These are phyloP conservation scores for Montipora capitata DNA, from an alignment of 92 coral and sea anemone species.

Conservation along the genomic window DNA sequence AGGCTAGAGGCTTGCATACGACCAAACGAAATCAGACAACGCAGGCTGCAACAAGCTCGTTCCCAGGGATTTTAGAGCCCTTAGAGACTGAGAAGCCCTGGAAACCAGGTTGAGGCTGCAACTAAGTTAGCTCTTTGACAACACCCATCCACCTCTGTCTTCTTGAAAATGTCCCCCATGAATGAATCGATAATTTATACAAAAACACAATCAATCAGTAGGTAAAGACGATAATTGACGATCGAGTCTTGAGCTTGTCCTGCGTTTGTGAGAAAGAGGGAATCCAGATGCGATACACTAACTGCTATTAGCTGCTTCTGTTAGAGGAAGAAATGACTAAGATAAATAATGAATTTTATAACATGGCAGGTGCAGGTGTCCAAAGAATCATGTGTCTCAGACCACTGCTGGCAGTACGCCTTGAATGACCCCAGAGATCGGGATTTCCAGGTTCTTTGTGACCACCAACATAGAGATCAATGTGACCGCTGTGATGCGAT, in stretches of 20 bases:
- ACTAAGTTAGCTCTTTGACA: background rate
- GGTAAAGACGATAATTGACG: background rate
- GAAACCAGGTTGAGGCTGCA: background rate
- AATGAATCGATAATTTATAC: background rate
- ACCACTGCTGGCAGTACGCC: slow-evolving; percentile 38
- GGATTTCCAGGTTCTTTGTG: slow-evolving; percentile 12
- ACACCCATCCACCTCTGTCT: background rate
- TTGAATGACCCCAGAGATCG: slow-evolving; percentile 49
- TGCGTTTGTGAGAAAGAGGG: background rate
- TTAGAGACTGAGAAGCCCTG: too few relatives aligned
- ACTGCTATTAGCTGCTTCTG: too few relatives aligned
- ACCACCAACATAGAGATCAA: slow-evolving; percentile 36
- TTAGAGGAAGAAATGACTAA: too few relatives aligned
- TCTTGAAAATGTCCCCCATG: background rate
- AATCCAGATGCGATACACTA: too few relatives aligned
- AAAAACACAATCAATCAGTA: background rate
- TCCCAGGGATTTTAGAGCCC: too few relatives aligned
- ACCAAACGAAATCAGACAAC: too few relatives aligned
- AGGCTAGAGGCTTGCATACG: too few relatives aligned
- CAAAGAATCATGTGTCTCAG: slow-evolving; percentile 19
- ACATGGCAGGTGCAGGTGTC: background rate
- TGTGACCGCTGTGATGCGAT: slow-evolving; percentile 38
- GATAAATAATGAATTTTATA: too few relatives aligned
- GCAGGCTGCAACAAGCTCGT: too few relatives aligned
- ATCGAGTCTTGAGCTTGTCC: background rate